Evolutionary conservation across 1,140 invertebrate genomes (phyloP).

Genomic region (Cheumatopsyche charites): DNA sequence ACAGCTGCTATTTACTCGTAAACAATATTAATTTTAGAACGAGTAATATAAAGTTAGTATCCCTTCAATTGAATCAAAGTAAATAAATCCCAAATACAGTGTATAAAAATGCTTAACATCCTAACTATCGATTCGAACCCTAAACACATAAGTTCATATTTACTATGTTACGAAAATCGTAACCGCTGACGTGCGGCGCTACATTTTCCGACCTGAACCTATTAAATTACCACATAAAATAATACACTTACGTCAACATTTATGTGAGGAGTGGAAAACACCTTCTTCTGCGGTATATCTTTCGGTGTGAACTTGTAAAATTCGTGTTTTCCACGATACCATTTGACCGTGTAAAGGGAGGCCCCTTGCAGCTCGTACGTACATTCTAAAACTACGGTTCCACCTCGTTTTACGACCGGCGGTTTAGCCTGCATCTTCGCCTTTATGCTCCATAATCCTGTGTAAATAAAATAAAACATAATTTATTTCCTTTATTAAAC

Average conservation of each 20-base stretch:
- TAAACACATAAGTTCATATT: no score
- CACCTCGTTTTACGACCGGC: constrained; percentile 65
- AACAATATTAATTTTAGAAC: no score
- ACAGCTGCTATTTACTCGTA: no score
- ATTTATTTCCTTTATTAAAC: neutral
- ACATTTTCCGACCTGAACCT: no score
- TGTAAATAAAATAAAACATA: constrained; percentile 6
- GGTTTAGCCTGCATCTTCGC: constrained; percentile 45
- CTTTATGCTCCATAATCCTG: constrained; percentile 34
- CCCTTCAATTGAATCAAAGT: no score
- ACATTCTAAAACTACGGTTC: constrained; percentile 67
- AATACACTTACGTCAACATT: constrained; percentile 71
- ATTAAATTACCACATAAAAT: neutral
- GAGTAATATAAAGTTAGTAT: no score
- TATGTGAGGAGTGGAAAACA: constrained; percentile 69
- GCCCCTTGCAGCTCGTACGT: constrained; percentile 71
- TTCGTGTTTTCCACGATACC: constrained; percentile 74
- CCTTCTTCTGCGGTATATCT: constrained; percentile 67
- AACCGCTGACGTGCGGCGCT: no score
- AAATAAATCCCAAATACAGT: no score
- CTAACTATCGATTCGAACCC: no score
- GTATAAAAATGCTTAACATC: no score
- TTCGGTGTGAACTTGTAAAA: constrained; percentile 73
- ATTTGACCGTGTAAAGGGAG: constrained; percentile 76
- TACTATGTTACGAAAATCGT: no score